These are phyloP conservation scores for Melanotaenia boesemani DNA, from an alignment of 2,797 vertebrate species.

Conservation along the genomic window DNA sequence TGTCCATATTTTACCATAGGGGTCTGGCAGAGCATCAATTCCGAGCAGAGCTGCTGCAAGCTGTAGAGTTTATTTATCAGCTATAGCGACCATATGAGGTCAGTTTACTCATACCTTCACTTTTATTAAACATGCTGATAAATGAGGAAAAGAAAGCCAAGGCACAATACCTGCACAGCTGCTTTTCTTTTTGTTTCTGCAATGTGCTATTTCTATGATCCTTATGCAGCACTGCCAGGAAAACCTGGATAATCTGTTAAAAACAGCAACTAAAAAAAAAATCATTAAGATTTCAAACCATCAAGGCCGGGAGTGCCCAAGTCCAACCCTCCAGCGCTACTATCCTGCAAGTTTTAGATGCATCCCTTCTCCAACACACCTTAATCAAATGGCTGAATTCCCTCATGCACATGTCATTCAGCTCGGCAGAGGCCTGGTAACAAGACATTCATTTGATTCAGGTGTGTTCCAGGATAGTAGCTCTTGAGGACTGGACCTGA, in stretches of 20 bases:
- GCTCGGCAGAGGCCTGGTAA: too few species aligned
- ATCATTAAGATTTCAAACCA: too few species aligned
- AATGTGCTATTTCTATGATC: constrained; percentile 39
- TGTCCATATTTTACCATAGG: constrained; percentile 56
- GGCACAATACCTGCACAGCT: constrained; percentile 16
- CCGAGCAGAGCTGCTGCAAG: constrained; percentile 46
- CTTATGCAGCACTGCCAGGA: neutral
- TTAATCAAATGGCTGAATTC: too few species aligned
- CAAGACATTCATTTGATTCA: too few species aligned
- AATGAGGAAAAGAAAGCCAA: constrained; percentile 31
- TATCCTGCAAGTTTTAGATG: too few species aligned
- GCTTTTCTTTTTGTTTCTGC: constrained; percentile 35
- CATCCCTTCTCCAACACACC: too few species aligned
- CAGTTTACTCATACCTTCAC: constrained; percentile 45
- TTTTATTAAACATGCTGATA: constrained; percentile 52
- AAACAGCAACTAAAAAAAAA: constrained; percentile 9
- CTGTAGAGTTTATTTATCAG: constrained; percentile 52
- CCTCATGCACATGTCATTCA: too few species aligned
- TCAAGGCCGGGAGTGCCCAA: too few species aligned
- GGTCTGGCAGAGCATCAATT: constrained; percentile 51
- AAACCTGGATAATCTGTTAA: constrained; percentile 39
- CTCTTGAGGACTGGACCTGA: too few species aligned
- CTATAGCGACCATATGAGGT: constrained; percentile 41
- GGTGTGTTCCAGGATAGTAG: too few species aligned
- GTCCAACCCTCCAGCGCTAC: too few species aligned